Evolutionary conservation across 2,888 invertebrate species (phyloP).

Genomic region (Papilio protenor): DNA sequence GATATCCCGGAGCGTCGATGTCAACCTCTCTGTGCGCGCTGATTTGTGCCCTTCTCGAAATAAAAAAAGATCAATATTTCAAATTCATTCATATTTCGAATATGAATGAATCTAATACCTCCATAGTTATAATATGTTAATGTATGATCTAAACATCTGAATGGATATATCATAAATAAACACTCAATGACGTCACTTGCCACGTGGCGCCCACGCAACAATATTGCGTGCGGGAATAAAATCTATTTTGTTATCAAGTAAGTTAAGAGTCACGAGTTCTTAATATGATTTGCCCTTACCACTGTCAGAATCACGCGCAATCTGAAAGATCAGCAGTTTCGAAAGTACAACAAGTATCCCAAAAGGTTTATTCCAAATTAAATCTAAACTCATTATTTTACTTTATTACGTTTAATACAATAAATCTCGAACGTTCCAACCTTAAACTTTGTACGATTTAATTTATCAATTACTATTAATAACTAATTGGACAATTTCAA

Average conservation of each 20-base stretch:
- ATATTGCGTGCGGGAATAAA: neutral
- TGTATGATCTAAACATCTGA: slow-evolving; percentile 24
- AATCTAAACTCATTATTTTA: no score
- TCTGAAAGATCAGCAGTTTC: neutral
- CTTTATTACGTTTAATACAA: neutral
- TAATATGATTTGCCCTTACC: neutral
- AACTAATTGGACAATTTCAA: neutral
- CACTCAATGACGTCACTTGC: slow-evolving; percentile 27
- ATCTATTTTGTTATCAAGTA: neutral
- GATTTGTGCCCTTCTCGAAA: no score
- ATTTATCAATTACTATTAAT: neutral
- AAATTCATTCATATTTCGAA: neutral
- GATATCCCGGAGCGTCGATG: no score
- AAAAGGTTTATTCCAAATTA: no score
- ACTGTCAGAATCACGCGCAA: neutral
- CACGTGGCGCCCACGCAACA: slow-evolving; percentile 40
- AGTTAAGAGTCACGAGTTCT: neutral
- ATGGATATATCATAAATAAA: slow-evolving; percentile 43
- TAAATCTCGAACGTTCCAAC: neutral
- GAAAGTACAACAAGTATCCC: neutral
- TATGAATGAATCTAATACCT: neutral
- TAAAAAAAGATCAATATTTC: neutral
- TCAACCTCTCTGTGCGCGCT: no score
- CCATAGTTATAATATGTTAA: neutral
- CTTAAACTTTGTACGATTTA: neutral